A percentile compares a stretch with the other conserved stretches of the same genome.
Evolutionary conservation across 1,140 invertebrate species (phyloP).

Genomic region (Drosophila athabasca): DNA sequence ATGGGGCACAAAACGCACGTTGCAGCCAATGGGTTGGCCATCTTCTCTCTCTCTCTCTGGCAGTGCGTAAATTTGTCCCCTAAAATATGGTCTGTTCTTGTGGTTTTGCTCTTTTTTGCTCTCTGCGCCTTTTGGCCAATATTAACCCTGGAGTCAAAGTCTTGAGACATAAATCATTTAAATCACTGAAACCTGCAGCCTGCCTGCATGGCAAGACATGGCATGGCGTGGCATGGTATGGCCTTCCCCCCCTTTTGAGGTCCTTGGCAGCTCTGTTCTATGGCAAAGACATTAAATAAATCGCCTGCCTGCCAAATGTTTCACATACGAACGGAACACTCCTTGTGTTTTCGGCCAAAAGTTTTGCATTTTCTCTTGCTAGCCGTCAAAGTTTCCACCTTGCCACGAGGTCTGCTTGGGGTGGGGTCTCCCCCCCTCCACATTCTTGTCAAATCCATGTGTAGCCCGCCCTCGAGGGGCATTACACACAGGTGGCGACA

Average conservation of each 20-base stretch:
- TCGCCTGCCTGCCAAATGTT: conserved; percentile 79
- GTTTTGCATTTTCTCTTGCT: conserved; percentile 71
- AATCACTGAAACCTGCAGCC: conserved; percentile 78
- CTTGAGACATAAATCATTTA: conserved; percentile 80
- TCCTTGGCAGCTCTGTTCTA: conserved; percentile 16
- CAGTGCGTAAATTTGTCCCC: conserved; percentile 31
- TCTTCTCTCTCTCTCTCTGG: conserved; percentile 1
- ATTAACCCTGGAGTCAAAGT: conserved; percentile 75
- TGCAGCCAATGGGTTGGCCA: conserved; percentile 26
- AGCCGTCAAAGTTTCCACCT: conserved; percentile 34
- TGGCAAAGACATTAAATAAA: conserved; percentile 80
- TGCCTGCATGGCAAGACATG: conserved; percentile 30
- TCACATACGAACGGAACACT: conserved; percentile 74
- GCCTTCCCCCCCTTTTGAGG: conserved; percentile 1
- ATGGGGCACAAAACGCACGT: conserved; percentile 48
- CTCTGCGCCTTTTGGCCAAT: conserved; percentile 53
- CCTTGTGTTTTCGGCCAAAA: conserved; percentile 58
- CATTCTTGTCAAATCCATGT: conserved; percentile 65
- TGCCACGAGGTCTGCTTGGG: neutral
- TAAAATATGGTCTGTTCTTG: conserved; percentile 32
- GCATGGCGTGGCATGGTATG: neutral
- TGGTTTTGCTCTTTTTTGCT: conserved; percentile 28
- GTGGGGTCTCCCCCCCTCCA: neutral
- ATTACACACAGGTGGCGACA: conserved; percentile 79
- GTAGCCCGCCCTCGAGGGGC: conserved; percentile 52